Conservation (phyloP, 1,140 invertebrate species). For the Philotrypesis tridentata region DNA sequence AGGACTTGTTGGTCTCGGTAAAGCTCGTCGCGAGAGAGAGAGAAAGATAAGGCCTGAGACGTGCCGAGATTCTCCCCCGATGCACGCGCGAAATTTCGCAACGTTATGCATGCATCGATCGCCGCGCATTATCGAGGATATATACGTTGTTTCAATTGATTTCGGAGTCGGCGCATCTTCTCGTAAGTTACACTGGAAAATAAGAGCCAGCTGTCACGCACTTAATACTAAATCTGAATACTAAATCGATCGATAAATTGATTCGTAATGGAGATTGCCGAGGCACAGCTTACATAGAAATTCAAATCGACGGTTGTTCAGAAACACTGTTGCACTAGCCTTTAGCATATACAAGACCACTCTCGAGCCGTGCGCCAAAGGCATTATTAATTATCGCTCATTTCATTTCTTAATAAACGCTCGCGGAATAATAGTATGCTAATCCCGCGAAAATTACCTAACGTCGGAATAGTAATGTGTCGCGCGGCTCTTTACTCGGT, state of each 20-base stretch:
- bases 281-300: neutral
- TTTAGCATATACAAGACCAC: neutral
- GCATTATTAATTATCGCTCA: neutral
- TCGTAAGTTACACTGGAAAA: constrained; percentile 27
- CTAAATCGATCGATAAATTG: no score
- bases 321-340: neutral
- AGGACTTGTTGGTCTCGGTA: no score
- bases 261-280: neutral
- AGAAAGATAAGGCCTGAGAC: no score
- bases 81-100: no score
- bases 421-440: neutral
- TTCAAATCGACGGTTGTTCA: neutral
- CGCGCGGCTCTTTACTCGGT: neutral
- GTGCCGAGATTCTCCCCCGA: no score
- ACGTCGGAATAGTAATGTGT: neutral
- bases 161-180: no score
- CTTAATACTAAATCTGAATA: neutral
- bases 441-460: neutral
- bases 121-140: no score
- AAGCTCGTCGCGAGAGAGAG: no score
- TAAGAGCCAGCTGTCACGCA: no score
- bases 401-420: neutral
- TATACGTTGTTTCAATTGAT: no score
- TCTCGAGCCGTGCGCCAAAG: neutral
- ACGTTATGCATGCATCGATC: no score